phyloP scores from a whole-genome alignment of 53 echinoderm and acorn worm genomes.

The Holothuria scabra region DNA sequence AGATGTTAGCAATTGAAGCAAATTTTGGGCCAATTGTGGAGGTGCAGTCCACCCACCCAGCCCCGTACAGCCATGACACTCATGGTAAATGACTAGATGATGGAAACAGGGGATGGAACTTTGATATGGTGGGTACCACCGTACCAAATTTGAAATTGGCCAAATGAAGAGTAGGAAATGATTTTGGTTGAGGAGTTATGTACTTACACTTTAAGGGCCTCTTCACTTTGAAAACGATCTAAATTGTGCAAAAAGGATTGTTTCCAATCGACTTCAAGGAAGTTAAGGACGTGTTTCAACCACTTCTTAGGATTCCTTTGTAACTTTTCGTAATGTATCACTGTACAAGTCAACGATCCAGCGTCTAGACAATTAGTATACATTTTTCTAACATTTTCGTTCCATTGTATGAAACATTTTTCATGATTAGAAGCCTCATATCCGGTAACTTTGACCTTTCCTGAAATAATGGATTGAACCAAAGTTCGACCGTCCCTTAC shows the following conservation, averaged over 20 bases:
- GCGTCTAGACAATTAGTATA: conserved; percentile 82
- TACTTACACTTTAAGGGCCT: conserved; percentile 82
- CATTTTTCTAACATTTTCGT: conserved; percentile 82
- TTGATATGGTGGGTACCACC: too few species aligned
- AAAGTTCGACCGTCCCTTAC: conserved; percentile 88
- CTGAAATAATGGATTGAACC: conserved; percentile 89
- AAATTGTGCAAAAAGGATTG: conserved; percentile 79
- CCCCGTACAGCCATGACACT: too few species aligned
- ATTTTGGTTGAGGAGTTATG: too few species aligned
- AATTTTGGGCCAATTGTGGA: too few species aligned
- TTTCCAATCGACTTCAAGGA: conserved; percentile 80
- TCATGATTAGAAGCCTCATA: conserved; percentile 84
- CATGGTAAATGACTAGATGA: too few species aligned
- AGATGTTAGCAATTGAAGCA: too few species aligned
- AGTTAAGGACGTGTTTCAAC: conserved; percentile 76
- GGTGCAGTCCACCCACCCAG: too few species aligned
- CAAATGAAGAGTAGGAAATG: too few species aligned
- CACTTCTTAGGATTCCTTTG: conserved; percentile 79
- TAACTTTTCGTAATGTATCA: conserved; percentile 82
- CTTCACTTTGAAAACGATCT: conserved; percentile 80
- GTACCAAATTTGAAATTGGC: too few species aligned
- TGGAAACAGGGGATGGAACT: too few species aligned
- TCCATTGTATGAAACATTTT: conserved; percentile 93
- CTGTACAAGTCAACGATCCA: conserved; percentile 65
- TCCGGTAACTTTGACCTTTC: conserved; percentile 90